Percentiles rank a stretch among this genome's conserved stretches.
phyloP scores from a whole-genome alignment of 2,113 vertebrate species.

The Panthera tigris region DNA sequence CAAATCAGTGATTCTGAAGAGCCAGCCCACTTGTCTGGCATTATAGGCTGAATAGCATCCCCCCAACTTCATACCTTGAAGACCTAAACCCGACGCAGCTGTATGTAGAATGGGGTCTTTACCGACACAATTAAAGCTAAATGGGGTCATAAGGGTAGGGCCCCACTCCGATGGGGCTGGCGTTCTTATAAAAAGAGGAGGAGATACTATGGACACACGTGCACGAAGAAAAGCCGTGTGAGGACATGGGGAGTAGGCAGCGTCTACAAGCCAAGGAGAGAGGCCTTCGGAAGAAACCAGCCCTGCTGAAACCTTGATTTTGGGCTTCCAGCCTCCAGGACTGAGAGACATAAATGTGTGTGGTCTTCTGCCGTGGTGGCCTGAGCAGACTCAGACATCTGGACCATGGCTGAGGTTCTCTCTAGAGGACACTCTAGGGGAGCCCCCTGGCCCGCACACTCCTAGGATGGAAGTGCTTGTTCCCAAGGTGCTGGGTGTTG shows the following conservation, averaged over 20 bases:
- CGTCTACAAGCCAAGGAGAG: rapidly evolving
- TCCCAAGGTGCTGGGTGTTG: background rate
- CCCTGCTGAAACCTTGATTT: background rate
- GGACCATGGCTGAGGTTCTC: background rate
- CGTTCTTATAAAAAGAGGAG: background rate
- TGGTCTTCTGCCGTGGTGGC: background rate
- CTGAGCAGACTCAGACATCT: background rate
- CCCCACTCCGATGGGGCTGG: background rate
- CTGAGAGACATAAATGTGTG: background rate
- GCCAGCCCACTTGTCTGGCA: rapidly evolving
- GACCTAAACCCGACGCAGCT: rapidly evolving
- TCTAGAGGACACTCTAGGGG: background rate
- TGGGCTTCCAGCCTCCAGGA: background rate
- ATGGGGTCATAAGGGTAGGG: background rate
- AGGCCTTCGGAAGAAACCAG: background rate
- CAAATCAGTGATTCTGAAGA: background rate
- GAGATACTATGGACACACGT: rapidly evolving
- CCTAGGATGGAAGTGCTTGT: rapidly evolving
- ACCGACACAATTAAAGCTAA: background rate
- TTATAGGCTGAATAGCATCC: background rate
- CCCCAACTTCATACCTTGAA: too few species aligned
- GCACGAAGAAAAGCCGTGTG: rapidly evolving
- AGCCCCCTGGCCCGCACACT: rapidly evolving
- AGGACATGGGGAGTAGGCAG: rapidly evolving
- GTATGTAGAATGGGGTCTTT: background rate